Conservation (phyloP, 2,113 vertebrate genomes). For the Hippopotamus amphibius region DNA sequence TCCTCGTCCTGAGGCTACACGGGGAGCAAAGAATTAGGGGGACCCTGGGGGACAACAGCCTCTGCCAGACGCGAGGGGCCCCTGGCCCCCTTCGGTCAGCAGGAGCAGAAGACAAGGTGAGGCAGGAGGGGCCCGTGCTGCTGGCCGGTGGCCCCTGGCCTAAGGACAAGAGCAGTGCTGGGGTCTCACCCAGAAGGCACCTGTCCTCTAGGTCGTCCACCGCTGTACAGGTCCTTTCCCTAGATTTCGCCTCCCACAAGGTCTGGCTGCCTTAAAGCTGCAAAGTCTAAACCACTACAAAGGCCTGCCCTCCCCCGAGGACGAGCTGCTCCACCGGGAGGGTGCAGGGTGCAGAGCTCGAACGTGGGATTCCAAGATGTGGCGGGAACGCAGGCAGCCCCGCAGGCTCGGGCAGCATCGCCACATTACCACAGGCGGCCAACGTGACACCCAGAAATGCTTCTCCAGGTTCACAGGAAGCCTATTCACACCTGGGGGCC, state of each 20-base stretch:
- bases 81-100: rapidly evolving
- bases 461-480: neutral
- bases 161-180: neutral
- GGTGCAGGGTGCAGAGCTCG: neutral
- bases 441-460: too few relatives aligned
- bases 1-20: neutral
- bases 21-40: neutral
- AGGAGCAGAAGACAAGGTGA: neutral
- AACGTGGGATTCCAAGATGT: neutral
- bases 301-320: neutral
- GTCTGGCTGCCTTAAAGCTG: neutral
- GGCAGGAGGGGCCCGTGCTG: neutral
- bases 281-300: neutral
- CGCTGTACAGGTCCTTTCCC: neutral
- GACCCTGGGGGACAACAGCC: neutral
- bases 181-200: neutral
- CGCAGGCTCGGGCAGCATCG: rapidly evolving
- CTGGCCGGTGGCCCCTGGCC: neutral
- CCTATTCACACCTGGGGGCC: neutral
- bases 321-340: neutral
- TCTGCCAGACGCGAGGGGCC: neutral
- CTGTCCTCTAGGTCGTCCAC: neutral
- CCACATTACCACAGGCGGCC: rapidly evolving
- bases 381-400: neutral
- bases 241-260: neutral